Conservation (phyloP, 2,113 vertebrate genomes). For the Corydoras maculifer region DNA sequence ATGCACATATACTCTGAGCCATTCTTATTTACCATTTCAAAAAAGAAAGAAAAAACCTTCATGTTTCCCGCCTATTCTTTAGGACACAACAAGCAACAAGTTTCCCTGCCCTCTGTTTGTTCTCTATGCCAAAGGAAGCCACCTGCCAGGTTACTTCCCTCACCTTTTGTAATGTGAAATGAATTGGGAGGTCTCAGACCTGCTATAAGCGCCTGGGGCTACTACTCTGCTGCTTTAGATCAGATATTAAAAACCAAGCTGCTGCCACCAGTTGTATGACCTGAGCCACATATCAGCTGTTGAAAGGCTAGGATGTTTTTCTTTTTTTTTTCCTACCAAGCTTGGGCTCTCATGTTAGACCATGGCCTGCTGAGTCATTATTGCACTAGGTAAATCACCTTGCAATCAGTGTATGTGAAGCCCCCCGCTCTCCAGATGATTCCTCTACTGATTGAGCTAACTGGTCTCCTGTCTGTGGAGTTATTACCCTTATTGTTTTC, state of each 20-base stretch:
- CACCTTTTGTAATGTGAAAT: slow-evolving; percentile 75
- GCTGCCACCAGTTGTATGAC: slow-evolving; percentile 17
- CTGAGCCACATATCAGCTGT: slow-evolving; percentile 14
- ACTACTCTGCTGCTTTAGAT: slow-evolving; percentile 38
- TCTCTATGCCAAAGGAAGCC: slow-evolving; percentile 56
- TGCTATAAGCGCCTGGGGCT: slow-evolving; percentile 52
- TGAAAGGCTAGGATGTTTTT: slow-evolving; percentile 3
- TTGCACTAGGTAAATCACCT: slow-evolving; percentile 66
- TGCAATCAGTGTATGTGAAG: slow-evolving; percentile 68
- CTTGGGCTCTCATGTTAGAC: slow-evolving; percentile 46
- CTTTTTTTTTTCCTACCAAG: slow-evolving; percentile 24
- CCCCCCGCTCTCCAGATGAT: slow-evolving; percentile 65
- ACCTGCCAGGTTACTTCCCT: slow-evolving; percentile 65
- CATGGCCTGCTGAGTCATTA: slow-evolving; percentile 62
- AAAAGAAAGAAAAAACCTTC: slow-evolving; percentile 30
- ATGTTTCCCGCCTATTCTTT: slow-evolving; percentile 56
- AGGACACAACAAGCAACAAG: slow-evolving; percentile 44
- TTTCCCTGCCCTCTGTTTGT: slow-evolving; percentile 51
- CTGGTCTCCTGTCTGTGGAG: slow-evolving; percentile 67
- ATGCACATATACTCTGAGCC: slow-evolving; percentile 33
- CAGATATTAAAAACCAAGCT: slow-evolving; percentile 6
- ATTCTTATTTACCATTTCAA: slow-evolving; percentile 61
- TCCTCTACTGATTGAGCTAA: slow-evolving; percentile 70
- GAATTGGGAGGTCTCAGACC: slow-evolving; percentile 62
- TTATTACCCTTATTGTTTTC: slow-evolving; percentile 71